These are phyloP conservation scores for Notothenia coriiceps DNA, from an alignment of 2,113 vertebrate species.

Conservation along the genomic window DNA sequence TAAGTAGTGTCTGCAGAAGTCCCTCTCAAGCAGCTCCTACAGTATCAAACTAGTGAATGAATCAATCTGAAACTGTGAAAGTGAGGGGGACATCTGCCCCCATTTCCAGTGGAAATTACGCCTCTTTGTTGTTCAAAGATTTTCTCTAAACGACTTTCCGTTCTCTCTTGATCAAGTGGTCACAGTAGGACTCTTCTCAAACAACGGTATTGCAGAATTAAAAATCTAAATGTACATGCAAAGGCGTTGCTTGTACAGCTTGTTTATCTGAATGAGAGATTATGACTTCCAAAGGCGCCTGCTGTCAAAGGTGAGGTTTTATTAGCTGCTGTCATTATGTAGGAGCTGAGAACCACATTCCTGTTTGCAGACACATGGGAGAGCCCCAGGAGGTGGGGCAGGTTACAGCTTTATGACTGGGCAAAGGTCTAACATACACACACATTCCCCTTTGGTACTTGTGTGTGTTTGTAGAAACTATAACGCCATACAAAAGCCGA, in stretches of 20 bases:
- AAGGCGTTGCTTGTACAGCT: not conserved
- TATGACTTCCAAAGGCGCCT: constrained; percentile 3
- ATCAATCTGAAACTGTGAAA: not conserved
- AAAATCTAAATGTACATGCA: not conserved
- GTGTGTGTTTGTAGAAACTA: constrained; percentile 2
- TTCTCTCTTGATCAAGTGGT: not conserved
- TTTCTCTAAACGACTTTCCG: not conserved
- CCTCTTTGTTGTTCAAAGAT: not conserved
- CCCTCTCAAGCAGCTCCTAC: not conserved
- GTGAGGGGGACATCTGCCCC: not conserved
- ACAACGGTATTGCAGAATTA: not conserved
- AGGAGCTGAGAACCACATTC: constrained; percentile 36
- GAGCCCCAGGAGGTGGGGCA: constrained; percentile 2
- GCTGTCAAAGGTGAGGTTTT: constrained; percentile 34
- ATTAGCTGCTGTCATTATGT: constrained; percentile 16
- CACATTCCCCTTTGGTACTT: constrained; percentile 42
- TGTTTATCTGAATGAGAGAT: constrained; percentile 21
- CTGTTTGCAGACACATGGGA: constrained; percentile 16
- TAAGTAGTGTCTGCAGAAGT: not conserved
- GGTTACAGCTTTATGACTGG: constrained; percentile 58
- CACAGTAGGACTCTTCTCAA: not conserved
- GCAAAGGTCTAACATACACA: constrained; percentile 58
- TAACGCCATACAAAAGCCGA: not conserved
- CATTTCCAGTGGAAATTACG: not conserved
- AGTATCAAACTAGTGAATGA: not conserved